phyloP scores from a whole-genome alignment of 2,888 invertebrate species.

The Athrips mouffetella region DNA sequence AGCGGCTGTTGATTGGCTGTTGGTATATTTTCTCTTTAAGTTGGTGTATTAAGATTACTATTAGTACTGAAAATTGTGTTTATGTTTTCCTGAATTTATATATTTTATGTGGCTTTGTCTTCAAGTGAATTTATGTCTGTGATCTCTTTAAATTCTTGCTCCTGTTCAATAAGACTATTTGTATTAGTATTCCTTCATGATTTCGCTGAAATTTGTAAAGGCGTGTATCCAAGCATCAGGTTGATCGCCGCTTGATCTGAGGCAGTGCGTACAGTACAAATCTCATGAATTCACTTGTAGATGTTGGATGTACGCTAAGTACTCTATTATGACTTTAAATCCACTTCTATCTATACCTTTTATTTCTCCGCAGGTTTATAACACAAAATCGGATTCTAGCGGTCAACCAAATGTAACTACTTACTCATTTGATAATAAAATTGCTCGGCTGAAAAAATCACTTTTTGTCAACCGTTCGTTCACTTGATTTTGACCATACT shows the following conservation, averaged over 20 bases:
- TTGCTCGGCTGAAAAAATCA: constrained; percentile 73
- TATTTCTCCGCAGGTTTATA: constrained; percentile 79
- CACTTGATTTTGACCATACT: constrained; percentile 69
- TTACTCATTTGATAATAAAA: constrained; percentile 54
- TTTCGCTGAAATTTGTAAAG: too few species aligned
- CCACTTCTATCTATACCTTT: constrained; percentile 72
- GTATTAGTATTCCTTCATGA: background rate
- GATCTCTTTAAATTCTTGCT: background rate
- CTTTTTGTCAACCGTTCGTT: constrained; percentile 62
- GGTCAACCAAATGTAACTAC: constrained; percentile 79
- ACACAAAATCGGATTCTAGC: constrained; percentile 78
- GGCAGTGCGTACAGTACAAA: too few species aligned
- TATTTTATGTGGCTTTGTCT: constrained; percentile 61
- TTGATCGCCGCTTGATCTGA: too few species aligned
- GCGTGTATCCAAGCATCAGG: too few species aligned
- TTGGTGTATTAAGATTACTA: constrained; percentile 17
- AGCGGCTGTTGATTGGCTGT: too few species aligned
- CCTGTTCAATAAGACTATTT: too few species aligned
- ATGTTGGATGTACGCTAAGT: constrained; percentile 51
- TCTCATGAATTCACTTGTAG: constrained; percentile 43
- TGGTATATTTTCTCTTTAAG: constrained; percentile 2
- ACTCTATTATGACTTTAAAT: constrained; percentile 45
- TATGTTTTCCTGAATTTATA: constrained; percentile 29
- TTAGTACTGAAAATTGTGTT: constrained; percentile 26
- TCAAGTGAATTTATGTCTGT: constrained; percentile 42